Conservation (phyloP, 2,888 invertebrate species). For the Alloplasta piceator region DNA sequence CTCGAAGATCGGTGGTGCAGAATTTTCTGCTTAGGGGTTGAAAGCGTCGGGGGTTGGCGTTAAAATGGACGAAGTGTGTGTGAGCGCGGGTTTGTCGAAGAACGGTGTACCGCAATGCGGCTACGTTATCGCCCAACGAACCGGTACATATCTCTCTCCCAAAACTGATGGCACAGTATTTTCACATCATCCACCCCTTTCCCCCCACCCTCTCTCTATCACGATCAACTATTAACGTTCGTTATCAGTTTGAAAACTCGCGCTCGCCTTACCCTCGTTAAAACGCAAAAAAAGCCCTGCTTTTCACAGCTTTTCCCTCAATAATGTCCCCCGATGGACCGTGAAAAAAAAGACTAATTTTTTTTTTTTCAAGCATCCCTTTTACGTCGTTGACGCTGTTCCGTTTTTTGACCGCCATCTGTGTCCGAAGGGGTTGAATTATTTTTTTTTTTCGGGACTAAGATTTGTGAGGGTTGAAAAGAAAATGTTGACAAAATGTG, state of each 20-base stretch:
- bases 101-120: slow-evolving; percentile 79
- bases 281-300: not conserved
- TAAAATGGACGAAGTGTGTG: slow-evolving; percentile 58
- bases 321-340: not conserved
- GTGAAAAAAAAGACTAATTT: no score
- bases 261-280: slow-evolving; percentile 20
- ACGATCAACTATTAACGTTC: slow-evolving; percentile 57
- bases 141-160: slow-evolving; percentile 69
- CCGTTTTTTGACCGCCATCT: no score
- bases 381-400: no score
- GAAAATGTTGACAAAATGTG: no score
- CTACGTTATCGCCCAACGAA: slow-evolving; percentile 77
- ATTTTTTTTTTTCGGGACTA: no score
- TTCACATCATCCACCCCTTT: slow-evolving; percentile 35
- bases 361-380: no score
- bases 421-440: no score
- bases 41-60: slow-evolving; percentile 57
- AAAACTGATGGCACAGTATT: slow-evolving; percentile 59
- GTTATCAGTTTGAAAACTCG: slow-evolving; percentile 60
- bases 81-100: slow-evolving; percentile 67
- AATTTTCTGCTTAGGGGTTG: not conserved
- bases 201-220: slow-evolving; percentile 14
- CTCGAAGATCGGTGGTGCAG: slow-evolving; percentile 48
- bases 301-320: no score
- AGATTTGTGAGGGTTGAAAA: no score